Evolutionary conservation across 2,113 vertebrate species (phyloP), one percentile per base, ranked within the genome.

Genomic region (Sphaerodactylus townsendi): DNA sequence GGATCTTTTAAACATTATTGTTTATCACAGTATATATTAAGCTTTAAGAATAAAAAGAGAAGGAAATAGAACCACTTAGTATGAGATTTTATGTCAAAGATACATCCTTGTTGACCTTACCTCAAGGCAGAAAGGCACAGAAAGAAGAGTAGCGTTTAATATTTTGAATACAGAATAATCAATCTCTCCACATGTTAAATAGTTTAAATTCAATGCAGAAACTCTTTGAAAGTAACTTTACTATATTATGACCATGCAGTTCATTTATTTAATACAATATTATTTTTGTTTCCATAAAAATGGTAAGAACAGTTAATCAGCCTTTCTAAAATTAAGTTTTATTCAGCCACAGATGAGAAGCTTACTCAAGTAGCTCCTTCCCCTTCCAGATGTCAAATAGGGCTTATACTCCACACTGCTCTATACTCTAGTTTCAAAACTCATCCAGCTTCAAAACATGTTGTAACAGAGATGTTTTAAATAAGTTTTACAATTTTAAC

Each of bases 331-430:
- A 25, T 37, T 62, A 59, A 2, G 33, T 77, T 87, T 76, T 14
- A 41, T 68, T 84, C 85, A 91, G 84, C 72, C 81, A 79, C 10
- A 59, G 35, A 77, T 66, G 75, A 65, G 66, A 91, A 78, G 28
- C 48, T 90, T 85, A 85, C 86, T 66, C 90, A 91, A 86, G 44
- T 44, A 44, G 9, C 44, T 56, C 82, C 86, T 73, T 86, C 85
- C 65, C 83, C 88, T 92, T 93, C 73, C 80, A 88, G 75, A 91
- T 81, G 33, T 19, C 56, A 62, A 17, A 62, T 23, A 44, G 44
- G 44, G 4, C 44, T 44, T 44, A 44, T 44, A 44, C 44, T 4
- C 44, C 44, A 44, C 44, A 44, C 44, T 44, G n/a, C n/a, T n/a
- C n/a, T n/a, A n/a, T n/a, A n/a, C n/a, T n/a, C n/a, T n/a, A n/a